Evolutionary conservation across 2,888 invertebrate genomes (phyloP).

Genomic region (Melolontha melolontha): DNA sequence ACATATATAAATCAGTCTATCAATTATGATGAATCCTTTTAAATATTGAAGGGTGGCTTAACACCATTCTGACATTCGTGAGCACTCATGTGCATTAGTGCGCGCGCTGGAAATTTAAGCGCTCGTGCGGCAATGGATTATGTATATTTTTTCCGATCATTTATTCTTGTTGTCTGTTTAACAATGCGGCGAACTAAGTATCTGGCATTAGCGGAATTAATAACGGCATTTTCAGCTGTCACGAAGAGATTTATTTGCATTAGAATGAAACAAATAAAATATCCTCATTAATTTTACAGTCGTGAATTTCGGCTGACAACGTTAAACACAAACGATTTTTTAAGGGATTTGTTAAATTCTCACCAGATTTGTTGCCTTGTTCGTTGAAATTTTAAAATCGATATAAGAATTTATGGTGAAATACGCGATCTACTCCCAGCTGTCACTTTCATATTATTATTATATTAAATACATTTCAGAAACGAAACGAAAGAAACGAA

Average conservation of each 20-base stretch:
- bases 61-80: not conserved
- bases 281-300: conserved; percentile 20
- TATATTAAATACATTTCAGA: too few species aligned
- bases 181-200: conserved; percentile 27
- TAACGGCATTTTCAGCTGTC: conserved; percentile 35
- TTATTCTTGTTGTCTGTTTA: conserved; percentile 30
- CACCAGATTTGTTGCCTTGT: not conserved
- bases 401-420: too few species aligned
- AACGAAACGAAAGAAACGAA: too few species aligned
- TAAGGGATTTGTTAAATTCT: conserved; percentile 17
- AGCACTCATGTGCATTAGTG: conserved; percentile 7
- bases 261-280: conserved; percentile 29
- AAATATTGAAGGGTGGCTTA: conserved; percentile 5
- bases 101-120: not conserved
- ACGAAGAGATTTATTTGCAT: conserved; percentile 35
- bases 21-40: conserved; percentile 3
- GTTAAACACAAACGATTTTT: conserved; percentile 30
- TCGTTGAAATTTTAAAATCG: too few species aligned
- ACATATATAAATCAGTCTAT: conserved; percentile 16
- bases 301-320: conserved; percentile 10
- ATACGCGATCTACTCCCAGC: too few species aligned
- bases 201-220: conserved; percentile 31
- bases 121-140: conserved; percentile 15
- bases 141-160: conserved; percentile 21
- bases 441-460: too few species aligned